Evolutionary conservation across 2,888 invertebrate species (phyloP), one percentile per base, ranked within the genome.

Genomic region (Agrotis exclamationis): DNA sequence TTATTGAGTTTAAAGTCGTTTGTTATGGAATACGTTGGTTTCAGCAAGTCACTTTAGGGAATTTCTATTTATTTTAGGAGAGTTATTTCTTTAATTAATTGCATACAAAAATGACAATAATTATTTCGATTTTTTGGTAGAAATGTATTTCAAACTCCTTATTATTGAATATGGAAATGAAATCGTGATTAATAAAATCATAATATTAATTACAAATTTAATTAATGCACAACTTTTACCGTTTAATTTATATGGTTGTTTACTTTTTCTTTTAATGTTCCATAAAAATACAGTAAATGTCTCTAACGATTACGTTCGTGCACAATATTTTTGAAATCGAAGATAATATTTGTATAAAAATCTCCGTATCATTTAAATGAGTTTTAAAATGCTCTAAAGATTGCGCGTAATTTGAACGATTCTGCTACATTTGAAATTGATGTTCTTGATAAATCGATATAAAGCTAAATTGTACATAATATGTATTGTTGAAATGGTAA

Each of bases 111-210:
- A 44, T 13, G 1, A 5, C 28, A 16, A 22, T 44, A 66, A 53
- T 6, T 18, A 1, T 53, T 44, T 0, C 1, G 14, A 0, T n/a
- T 33, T 53, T 28, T 9, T 33, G 6, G 22, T 5, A 44, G 2
- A 7, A 6, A 44, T 54, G 6, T 59, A 47, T 33, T 60, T 18
- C 18, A 7, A 33, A 6, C 18, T 22, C 7, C 5, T 53, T 62
- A 28, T 44, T 28, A 2, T 13, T 24, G 18, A 45, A 53, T 1
- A 13, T 59, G 14, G 2, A 76, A 33, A 20, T 48, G 59, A 73
- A 73, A 56, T 53, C 79, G 45, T 63, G 48, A 20, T 63, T 14
- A 53, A 33, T 39, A 51, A 45, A 77, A 77, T n/a, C 48, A 24
- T 28, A 51, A 39, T 70, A 70, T n/a, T 51, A 45, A n/a, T 45